A percentile compares a stretch with the other conserved stretches of the same genome.
Conservation (phyloP, 2,888 invertebrate genomes). For the Corythucha ciliata region DNA sequence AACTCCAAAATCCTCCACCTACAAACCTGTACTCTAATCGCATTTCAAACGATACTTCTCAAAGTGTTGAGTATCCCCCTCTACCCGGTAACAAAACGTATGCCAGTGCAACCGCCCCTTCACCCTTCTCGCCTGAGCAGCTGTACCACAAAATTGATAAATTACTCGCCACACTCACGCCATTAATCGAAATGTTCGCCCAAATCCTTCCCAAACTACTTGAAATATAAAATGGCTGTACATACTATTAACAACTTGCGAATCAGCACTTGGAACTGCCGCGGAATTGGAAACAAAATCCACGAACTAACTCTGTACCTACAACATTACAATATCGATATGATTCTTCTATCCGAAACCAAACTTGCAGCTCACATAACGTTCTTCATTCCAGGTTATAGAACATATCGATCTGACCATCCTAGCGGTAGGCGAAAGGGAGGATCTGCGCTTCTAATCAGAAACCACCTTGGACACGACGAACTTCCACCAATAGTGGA, state of each 20-base stretch:
- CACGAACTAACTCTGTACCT: not conserved
- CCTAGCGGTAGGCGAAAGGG: slow-evolving; percentile 9
- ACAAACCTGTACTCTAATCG: not conserved
- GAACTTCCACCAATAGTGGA: slow-evolving; percentile 8
- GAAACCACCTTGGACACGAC: slow-evolving; percentile 1
- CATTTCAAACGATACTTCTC: not conserved
- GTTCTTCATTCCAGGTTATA: not conserved
- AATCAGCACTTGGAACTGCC: slow-evolving; percentile 13
- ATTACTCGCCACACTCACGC: slow-evolving; percentile 8
- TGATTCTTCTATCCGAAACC: slow-evolving; percentile 2
- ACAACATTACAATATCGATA: not conserved
- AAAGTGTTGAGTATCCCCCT: not conserved
- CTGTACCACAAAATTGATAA: slow-evolving; percentile 8
- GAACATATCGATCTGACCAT: not conserved
- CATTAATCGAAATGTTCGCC: not conserved
- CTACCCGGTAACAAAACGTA: not conserved
- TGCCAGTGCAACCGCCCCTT: slow-evolving; percentile 7
- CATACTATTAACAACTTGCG: not conserved
- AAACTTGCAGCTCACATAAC: slow-evolving; percentile 5
- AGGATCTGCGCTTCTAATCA: slow-evolving; percentile 7
- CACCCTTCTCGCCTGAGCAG: slow-evolving; percentile 8
- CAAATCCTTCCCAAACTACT: slow-evolving; percentile 14
- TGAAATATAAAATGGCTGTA: not conserved
- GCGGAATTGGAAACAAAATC: not conserved
- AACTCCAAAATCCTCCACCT: not conserved